phyloP scores from a whole-genome alignment of 2,888 invertebrate genomes.

The Hirtodrosophila cameraria region DNA sequence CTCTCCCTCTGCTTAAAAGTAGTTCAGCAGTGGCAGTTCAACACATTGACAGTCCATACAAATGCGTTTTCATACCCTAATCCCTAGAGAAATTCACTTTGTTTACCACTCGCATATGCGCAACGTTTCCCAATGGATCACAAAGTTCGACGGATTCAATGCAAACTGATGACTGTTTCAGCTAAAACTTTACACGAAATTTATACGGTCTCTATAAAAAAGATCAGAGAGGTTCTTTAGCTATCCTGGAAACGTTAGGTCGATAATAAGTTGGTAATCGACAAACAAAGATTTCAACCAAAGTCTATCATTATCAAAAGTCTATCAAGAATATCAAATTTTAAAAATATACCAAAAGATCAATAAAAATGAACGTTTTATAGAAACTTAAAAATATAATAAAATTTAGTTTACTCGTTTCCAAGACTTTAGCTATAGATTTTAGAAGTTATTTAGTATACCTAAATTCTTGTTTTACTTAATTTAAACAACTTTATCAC shows the following conservation, averaged over 20 bases:
- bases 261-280: no score
- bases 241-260: not conserved
- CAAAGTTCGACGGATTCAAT: constrained; percentile 38
- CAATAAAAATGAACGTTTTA: no score
- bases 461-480: no score
- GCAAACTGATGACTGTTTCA: constrained; percentile 46
- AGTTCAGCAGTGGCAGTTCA: constrained; percentile 65
- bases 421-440: no score
- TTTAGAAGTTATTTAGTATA: no score
- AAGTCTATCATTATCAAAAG: no score
- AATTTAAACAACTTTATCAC: no score
- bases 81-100: constrained; percentile 56
- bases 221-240: not conserved
- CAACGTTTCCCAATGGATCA: constrained; percentile 22
- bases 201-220: constrained; percentile 2
- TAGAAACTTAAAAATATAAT: no score
- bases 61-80: constrained; percentile 62
- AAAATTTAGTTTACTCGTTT: no score
- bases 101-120: constrained; percentile 35
- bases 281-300: no score
- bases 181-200: constrained; percentile 27
- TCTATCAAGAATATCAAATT: no score
- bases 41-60: constrained; percentile 70
- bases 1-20: constrained; percentile 49
- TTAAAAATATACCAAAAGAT: no score